Evolutionary conservation across 2,797 vertebrate species (phyloP), one percentile per base, ranked within the genome.

Genomic region (Diplodus puntazzo): DNA sequence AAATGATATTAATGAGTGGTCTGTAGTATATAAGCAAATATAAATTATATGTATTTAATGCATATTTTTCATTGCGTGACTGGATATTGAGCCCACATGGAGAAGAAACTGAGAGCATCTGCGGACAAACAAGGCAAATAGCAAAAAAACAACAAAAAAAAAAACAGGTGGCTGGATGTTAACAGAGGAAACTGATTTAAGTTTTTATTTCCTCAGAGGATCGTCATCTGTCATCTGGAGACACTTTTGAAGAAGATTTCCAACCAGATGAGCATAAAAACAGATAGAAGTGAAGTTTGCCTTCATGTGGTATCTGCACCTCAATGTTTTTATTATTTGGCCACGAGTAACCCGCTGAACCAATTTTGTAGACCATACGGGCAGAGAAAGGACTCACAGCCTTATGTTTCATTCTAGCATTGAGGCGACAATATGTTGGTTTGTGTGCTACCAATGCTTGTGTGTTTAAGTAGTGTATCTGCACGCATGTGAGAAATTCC

Each of bases 401-500:
- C 17, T 27, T 52, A 34, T 27, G 63, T 55, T 82, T 77, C 64
- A 67, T 70, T 84, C 61, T 64, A 39, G 45, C 89, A 63, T 0
- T 2, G 67, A 73, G 62, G 73, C 11, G 83, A 75, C 68, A 83
- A 68, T 74, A 46, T 50, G 45, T 57, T 30, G 9, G 54, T 76
- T 54, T 80, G 71, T 80, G 3, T 85, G 76, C 7, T 0, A 5
- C n/a, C n/a, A n/a, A n/a, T n/a, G n/a, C n/a, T n/a, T 66, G 70
- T 60, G 69, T 67, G 73, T 82, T 84, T 57, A 49, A 30, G 34
- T 11, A 50, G 66, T 42, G 34, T 60, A 23, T 83, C 64, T 57
- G 57, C 78, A 73, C 27, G n/a, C 39, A 64, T 10, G 30, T 69
- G 75, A 83, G 60, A 75, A 83, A 91, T 92, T 84, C 77, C 80